Conservation (phyloP, 2,113 vertebrate genomes). For the Epinephelus moara region DNA sequence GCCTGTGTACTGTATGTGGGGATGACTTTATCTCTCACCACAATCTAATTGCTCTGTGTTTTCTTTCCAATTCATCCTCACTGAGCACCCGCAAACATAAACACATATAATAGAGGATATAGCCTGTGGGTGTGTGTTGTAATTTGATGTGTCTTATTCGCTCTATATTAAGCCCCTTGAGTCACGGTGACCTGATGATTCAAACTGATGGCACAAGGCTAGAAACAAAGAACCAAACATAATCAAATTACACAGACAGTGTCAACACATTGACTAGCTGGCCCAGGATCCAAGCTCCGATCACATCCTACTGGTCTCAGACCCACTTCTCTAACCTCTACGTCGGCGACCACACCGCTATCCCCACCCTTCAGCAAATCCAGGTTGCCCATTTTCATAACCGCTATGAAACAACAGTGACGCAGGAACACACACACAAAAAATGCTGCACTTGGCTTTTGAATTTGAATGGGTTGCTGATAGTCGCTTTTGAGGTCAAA, state of each 20-base stretch:
- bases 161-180: constrained; percentile 48
- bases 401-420: constrained; percentile 21
- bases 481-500: constrained; percentile 31
- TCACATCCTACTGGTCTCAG: not conserved
- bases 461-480: constrained; percentile 3
- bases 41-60: not conserved
- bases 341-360: not conserved
- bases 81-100: not conserved
- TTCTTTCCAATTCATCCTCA: constrained; percentile 2
- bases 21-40: not conserved
- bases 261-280: constrained; percentile 14
- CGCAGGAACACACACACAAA: not conserved
- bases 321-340: constrained; percentile 12
- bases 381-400: constrained; percentile 39
- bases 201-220: constrained; percentile 21
- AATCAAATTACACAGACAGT: constrained; percentile 36
- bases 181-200: constrained; percentile 62
- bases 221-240: constrained; percentile 37
- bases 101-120: not conserved
- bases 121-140: constrained; percentile 44
- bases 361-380: constrained; percentile 14
- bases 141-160: constrained; percentile 37
- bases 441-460: constrained; percentile 7
- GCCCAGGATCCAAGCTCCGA: not conserved
- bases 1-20: not conserved